These are phyloP conservation scores for Lepus europaeus DNA, from an alignment of 2,113 vertebrate genomes.

Conservation along the genomic window DNA sequence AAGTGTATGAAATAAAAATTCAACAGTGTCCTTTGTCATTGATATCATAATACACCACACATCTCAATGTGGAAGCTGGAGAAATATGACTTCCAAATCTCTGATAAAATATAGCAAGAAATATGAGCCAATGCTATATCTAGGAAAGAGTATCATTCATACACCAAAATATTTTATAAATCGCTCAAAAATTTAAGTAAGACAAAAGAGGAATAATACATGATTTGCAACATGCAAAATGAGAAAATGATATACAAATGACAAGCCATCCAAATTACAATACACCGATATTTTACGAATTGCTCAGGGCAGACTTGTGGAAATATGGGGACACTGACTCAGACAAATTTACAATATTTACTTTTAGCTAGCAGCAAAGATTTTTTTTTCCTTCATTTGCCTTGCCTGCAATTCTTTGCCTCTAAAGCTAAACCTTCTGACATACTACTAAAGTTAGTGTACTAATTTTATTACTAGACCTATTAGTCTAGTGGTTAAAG, in stretches of 20 bases:
- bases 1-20: background rate
- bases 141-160: background rate
- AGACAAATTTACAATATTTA: background rate
- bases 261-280: background rate
- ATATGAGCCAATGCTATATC: background rate
- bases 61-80: background rate
- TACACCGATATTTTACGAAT: background rate
- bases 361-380: background rate
- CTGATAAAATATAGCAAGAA: background rate
- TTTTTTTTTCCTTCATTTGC: background rate
- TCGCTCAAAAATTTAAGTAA: background rate
- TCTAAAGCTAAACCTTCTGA: background rate
- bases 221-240: background rate
- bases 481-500: background rate
- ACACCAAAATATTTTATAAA: background rate
- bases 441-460: background rate
- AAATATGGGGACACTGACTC: background rate
- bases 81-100: background rate
- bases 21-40: background rate
- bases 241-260: background rate
- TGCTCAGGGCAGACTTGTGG: background rate
- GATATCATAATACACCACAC: background rate
- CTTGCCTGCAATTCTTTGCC: background rate
- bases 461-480: too few relatives aligned
- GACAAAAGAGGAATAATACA: background rate